Evolutionary conservation across 2,113 vertebrate genomes (phyloP).

Genomic region (Garra rufa): DNA sequence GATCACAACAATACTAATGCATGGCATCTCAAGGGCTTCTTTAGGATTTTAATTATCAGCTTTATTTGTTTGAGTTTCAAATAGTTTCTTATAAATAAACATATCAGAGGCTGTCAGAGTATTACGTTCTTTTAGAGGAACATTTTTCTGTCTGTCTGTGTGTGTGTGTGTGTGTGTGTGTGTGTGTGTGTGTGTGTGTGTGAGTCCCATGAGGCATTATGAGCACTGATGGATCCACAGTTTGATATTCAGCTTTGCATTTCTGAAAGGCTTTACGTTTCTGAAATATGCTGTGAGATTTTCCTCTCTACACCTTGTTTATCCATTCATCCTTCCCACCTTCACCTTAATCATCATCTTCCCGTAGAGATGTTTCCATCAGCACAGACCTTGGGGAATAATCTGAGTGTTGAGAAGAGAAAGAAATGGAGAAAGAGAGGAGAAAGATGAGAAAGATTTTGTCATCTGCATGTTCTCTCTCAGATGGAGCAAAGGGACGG

Average conservation of each 20-base stretch:
- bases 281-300: background rate
- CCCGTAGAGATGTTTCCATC: conserved; percentile 4
- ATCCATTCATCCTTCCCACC: conserved; percentile 7
- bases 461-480: conserved; percentile 8
- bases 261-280: background rate
- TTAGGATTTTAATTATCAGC: background rate
- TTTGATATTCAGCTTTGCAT: background rate
- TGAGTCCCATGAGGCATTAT: background rate
- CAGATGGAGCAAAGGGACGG: background rate
- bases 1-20: background rate
- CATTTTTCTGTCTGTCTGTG: background rate
- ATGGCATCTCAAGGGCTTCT: background rate
- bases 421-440: background rate
- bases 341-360: conserved; percentile 10
- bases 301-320: background rate
- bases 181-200: no score
- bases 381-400: background rate
- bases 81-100: background rate
- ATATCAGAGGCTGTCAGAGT: background rate
- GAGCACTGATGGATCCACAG: background rate
- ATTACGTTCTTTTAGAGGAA: background rate
- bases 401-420: background rate
- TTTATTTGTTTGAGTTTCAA: background rate
- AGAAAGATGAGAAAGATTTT: background rate
- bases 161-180: background rate